phyloP scores from a whole-genome alignment of 1,140 invertebrate genomes.

The Penaeus vannamei region DNA sequence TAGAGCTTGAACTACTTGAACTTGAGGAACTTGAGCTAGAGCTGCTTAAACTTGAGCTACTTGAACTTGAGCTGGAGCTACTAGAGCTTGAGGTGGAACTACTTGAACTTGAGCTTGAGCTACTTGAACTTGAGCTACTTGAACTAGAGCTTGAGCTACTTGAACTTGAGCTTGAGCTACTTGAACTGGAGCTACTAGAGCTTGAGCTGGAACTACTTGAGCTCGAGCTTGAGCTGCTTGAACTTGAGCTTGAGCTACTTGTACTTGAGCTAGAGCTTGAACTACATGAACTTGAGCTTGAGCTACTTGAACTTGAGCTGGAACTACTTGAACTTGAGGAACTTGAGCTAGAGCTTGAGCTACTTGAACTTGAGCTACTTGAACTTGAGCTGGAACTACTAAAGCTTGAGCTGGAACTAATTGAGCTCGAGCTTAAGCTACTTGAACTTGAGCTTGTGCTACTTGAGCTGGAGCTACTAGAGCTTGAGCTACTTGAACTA shows the following conservation, averaged over 20 bases:
- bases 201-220: too few species aligned
- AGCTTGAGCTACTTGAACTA: background rate
- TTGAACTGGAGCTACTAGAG: background rate
- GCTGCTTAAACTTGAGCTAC: background rate
- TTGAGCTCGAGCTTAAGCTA: background rate
- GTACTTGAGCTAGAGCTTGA: background rate
- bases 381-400: background rate
- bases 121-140: background rate
- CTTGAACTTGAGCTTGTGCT: background rate
- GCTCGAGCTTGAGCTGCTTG: too few species aligned
- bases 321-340: background rate
- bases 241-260: too few species aligned
- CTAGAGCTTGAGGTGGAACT: background rate
- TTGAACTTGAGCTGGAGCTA: background rate
- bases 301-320: too few species aligned
- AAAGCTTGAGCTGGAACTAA: background rate
- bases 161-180: background rate
- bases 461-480: background rate
- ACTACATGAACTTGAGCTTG: too few species aligned
- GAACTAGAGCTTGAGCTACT: background rate
- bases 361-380: background rate
- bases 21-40: background rate
- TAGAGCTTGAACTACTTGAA: background rate
- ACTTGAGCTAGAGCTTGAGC: background rate
- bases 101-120: constrained; percentile 14